Base-by-base conservation (phyloP, 1,140 invertebrate species). In the Leptonema lineaticorne region DNA sequence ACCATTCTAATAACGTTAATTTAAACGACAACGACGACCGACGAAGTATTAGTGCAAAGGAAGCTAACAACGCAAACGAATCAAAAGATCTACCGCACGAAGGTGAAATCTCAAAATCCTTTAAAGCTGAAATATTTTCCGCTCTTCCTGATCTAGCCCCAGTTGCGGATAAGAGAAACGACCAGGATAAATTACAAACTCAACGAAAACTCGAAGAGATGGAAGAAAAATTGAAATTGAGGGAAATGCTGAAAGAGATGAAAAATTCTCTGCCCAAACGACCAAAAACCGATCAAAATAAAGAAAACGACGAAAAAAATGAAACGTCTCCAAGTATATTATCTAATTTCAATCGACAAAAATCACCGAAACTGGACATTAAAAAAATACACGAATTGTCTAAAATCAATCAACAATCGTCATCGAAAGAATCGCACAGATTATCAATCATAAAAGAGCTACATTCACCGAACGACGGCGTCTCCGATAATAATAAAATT, bases 201-300 rank as follows among this genome's bases (percentile, higher is more conserved):
- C 72, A 75, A n/a, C 63, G 68, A 8, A 74, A 77, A 63, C 76
- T 78, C 16, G 75, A 71, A 1, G 72, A 77, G 14, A 79, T 80
- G 37, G 82, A 86, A 74, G 85, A 84, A 74, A 77, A 78, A 67
- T 75, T 76, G 30, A 84, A 83, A 75, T 74, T 88, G 22, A 86
- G 84, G 69, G 85, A 87, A 73, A 85, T 87, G 82, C 70, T 88
- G 65, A 87, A 87, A 72, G 85, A 88, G 74, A 87, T 88, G 85
- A 87, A 88, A 73, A 84, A 87, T 74, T 86, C 86, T n/a, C 73
- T 88, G 68, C 84, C 86, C 2, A 86, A 87, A 74, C 73, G 81
- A 28, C 73, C 75, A 14, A 77, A 77, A 28, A 62, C 72, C 0
- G n/a, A 14, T 18, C 2, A 28, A 50, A 33, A 2, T 27, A 57